Base-by-base conservation (phyloP, 2,888 invertebrate genomes). In the Piscicola geometra region DNA sequence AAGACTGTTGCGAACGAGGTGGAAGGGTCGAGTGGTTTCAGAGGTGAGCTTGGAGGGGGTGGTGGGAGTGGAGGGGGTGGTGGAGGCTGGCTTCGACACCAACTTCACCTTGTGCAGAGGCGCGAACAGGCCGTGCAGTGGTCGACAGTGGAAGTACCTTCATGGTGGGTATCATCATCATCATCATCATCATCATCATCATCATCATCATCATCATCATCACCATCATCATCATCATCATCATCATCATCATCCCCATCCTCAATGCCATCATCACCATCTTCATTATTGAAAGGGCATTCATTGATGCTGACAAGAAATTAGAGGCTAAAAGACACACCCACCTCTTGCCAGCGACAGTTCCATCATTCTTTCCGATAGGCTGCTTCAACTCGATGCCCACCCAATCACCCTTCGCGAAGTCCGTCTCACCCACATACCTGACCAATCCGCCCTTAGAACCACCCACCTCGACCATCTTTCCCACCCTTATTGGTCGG, bases 381-480 rank as follows among this genome's bases (percentile, higher is more conserved):
- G 93, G 91, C 80, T 95, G 94, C 84, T 96, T 95, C 80, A 98
- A 88, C 85, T 97, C 95, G 30, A 98, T 91, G 33, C 97, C 97
- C 78, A 93, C 95, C 96, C 96, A 97, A 81, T 93, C 90, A 50
- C 97, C 97, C 50, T 90, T 86, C 0, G 96, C 94, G 86, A 97
- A 97, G 82, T 93, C 92, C 47, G 96, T 93, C 72, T 88, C 87
- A 35, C 97, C 97, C 79, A 94, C 89, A 85, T 90, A 97, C 80
- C 91, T 89, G 74, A 97, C 88, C 18, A 91, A 90, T 74, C 96
- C 96, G 21, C 92, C 90, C 86, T 94, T 95, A 1, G 84, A 83
- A 81, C 85, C 85, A 79, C 84, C 84, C 18, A 85, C 84, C n/a
- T 82, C 64, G 21, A 85, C 84, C 47, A 83, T 80, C 71, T 85